A percentile compares a stretch with the other conserved stretches of the same genome.
Conservation (phyloP, 1,140 invertebrate species). For the Aleiodes sp. region DNA sequence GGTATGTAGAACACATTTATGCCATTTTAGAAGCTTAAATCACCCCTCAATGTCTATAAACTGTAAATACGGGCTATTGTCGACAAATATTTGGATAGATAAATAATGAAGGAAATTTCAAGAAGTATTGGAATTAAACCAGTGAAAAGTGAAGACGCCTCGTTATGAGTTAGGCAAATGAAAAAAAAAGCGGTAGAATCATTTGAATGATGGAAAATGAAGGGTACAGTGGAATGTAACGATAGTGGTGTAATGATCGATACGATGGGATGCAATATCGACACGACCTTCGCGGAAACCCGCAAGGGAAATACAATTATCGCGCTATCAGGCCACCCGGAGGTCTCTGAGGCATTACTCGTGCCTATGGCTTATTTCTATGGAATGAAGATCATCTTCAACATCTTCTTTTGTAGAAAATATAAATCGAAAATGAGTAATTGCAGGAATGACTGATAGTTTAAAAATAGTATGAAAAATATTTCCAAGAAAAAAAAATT, state of each 20-base stretch:
- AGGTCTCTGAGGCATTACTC: not conserved
- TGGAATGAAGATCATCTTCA: not conserved
- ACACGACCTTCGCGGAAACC: conserved; percentile 18
- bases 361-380: conserved; percentile 21
- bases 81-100: not conserved
- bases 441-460: too few relatives aligned
- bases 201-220: not conserved
- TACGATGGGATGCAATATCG: conserved; percentile 11
- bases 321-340: conserved; percentile 41
- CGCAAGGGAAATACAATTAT: conserved; percentile 46
- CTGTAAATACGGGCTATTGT: not conserved
- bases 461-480: too few relatives aligned
- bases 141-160: not conserved
- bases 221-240: not conserved
- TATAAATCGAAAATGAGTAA: not conserved
- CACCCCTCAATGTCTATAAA: not conserved
- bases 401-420: too few relatives aligned
- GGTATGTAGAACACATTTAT: conserved; percentile 1
- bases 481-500: too few relatives aligned
- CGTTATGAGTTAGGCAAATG: not conserved
- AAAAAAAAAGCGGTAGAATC: not conserved
- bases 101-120: not conserved
- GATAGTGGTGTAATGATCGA: conserved; percentile 21
- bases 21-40: not conserved
- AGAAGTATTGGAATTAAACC: not conserved